These are phyloP conservation scores for Acanthosepion pharaonis DNA, from an alignment of 2,888 invertebrate genomes.

Conservation along the genomic window DNA sequence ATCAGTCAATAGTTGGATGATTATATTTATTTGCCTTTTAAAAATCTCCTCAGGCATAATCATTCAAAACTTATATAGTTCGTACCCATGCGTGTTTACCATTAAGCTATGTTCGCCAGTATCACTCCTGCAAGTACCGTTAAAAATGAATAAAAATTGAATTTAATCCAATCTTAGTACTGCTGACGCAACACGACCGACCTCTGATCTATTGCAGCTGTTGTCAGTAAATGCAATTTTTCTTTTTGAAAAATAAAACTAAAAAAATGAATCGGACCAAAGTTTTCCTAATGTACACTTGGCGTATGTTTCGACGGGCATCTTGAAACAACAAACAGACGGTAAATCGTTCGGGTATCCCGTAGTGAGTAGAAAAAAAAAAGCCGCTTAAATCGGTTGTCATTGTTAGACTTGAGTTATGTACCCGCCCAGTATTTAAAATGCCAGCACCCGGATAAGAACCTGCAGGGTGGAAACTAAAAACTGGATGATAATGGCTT, in stretches of 20 bases:
- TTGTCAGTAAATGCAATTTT: background rate
- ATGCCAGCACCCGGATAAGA: conserved; percentile 20
- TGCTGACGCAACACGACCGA: background rate
- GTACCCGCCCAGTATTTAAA: conserved; percentile 22
- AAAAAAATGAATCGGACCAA: background rate
- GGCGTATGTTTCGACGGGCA: background rate
- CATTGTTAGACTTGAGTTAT: conserved; percentile 33
- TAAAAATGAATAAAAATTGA: background rate
- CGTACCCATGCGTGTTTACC: fast-evolving
- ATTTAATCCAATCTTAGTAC: background rate
- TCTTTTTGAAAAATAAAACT: background rate
- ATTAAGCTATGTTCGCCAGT: background rate
- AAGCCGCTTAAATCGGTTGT: background rate
- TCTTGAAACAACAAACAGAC: background rate
- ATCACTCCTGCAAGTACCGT: background rate
- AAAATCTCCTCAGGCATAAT: background rate
- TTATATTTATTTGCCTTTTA: background rate
- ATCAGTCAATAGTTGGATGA: too few species aligned
- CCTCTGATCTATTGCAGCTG: conserved; percentile 17
- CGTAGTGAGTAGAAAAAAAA: background rate
- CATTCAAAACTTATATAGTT: background rate
- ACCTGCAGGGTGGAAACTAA: background rate
- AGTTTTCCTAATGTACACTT: background rate
- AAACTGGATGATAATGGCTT: background rate
- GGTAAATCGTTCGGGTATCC: conserved; percentile 21